Conservation (phyloP, 2,888 invertebrate species). For the Coremacera marginata region DNA sequence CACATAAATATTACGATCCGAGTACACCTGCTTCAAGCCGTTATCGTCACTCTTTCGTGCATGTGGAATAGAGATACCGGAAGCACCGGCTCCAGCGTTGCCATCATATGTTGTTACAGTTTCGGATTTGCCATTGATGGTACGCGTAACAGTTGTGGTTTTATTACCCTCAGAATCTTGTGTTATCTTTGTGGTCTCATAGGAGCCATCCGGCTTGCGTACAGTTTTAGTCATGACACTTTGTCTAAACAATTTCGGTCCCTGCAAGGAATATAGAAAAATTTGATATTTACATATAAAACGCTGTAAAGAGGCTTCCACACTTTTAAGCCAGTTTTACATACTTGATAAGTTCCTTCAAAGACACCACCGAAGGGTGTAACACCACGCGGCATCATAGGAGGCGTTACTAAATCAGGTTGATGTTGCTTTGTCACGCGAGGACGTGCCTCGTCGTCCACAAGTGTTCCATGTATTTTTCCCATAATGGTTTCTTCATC, state of each 20-base stretch:
- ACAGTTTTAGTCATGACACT: slow-evolving; percentile 72
- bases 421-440: slow-evolving; percentile 54
- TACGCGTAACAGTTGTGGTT: slow-evolving; percentile 72
- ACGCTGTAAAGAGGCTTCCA: neutral
- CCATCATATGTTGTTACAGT: slow-evolving; percentile 60
- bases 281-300: neutral
- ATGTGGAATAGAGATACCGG: slow-evolving; percentile 23
- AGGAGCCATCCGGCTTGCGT: slow-evolving; percentile 73
- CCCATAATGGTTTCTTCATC: slow-evolving; percentile 68
- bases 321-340: neutral
- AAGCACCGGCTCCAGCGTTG: slow-evolving; percentile 31
- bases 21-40: slow-evolving; percentile 45
- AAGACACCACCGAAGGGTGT: slow-evolving; percentile 65
- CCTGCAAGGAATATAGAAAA: slow-evolving; percentile 45
- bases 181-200: slow-evolving; percentile 72
- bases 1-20: slow-evolving; percentile 66
- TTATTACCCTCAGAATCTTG: slow-evolving; percentile 74
- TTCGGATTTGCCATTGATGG: slow-evolving; percentile 64
- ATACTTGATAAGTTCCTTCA: slow-evolving; percentile 65
- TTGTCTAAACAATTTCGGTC: slow-evolving; percentile 70
- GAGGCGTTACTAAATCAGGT: slow-evolving; percentile 59
- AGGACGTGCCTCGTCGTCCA: slow-evolving; percentile 56
- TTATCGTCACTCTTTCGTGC: slow-evolving; percentile 33
- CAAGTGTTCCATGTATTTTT: slow-evolving; percentile 66
- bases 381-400: slow-evolving; percentile 55